A percentile compares a stretch with the other conserved stretches of the same genome.
These are phyloP conservation scores for Sarcophaga carnaria DNA, from an alignment of 2,888 invertebrate species.

Conservation along the genomic window DNA sequence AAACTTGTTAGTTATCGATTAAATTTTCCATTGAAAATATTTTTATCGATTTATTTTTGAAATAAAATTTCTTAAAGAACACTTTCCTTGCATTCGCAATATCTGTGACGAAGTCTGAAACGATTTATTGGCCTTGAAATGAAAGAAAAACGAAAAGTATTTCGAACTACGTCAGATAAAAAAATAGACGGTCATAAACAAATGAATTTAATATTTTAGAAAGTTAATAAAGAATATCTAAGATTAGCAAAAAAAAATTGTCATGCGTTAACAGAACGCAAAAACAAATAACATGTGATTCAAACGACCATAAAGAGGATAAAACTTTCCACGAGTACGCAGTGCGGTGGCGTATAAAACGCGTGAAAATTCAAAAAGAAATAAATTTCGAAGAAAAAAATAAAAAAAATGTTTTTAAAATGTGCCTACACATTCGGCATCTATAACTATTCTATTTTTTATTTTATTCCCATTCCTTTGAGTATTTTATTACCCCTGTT, in stretches of 20 bases:
- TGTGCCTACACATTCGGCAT: background rate
- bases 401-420: background rate
- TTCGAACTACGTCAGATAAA: background rate
- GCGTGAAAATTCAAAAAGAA: background rate
- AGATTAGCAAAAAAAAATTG: background rate
- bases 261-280: background rate
- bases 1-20: no score
- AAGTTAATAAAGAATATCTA: background rate
- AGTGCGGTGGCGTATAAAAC: background rate
- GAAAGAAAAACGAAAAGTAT: slow-evolving; percentile 1
- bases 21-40: background rate
- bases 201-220: background rate
- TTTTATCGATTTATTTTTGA: background rate
- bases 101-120: background rate
- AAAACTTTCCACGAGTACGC: background rate
- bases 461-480: no score
- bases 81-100: background rate
- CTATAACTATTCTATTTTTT: background rate
- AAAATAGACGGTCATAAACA: background rate
- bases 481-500: background rate
- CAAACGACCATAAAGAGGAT: background rate
- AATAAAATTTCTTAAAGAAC: background rate
- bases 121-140: slow-evolving; percentile 46
- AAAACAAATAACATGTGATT: background rate
- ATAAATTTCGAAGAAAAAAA: background rate